These are phyloP conservation scores for Cancer borealis DNA, from an alignment of 2,888 invertebrate species.

Conservation along the genomic window DNA sequence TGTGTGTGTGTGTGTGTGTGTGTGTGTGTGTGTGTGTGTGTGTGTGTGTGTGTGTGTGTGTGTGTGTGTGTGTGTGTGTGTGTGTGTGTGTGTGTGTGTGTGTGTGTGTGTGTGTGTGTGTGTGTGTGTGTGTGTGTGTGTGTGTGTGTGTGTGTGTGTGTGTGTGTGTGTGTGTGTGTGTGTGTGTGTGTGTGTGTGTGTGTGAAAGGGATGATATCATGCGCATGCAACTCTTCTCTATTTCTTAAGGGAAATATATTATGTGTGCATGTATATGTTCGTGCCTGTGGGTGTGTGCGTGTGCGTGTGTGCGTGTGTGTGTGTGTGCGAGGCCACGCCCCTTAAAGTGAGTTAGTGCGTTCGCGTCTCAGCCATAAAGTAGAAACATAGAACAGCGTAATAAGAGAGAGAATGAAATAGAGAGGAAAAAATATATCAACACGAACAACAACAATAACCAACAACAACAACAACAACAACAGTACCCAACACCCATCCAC, in stretches of 20 bases:
- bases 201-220: no score
- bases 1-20: conserved; percentile 48
- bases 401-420: no score
- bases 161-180: conserved; percentile 46
- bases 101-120: neutral
- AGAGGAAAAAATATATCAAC: no score
- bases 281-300: conserved; percentile 17
- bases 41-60: conserved; percentile 5
- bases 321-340: neutral
- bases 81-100: neutral
- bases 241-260: no score
- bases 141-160: conserved; percentile 53
- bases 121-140: conserved; percentile 48
- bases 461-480: no score
- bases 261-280: neutral
- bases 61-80: neutral
- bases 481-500: no score
- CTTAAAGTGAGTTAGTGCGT: no score
- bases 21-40: conserved; percentile 41
- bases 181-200: conserved; percentile 30
- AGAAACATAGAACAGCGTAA: no score
- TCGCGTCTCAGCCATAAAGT: no score
- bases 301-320: neutral
- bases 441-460: no score
- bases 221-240: neutral